A percentile compares a stretch with the other conserved stretches of the same genome.
phyloP scores from a whole-genome alignment of 2,888 invertebrate species.

The Thera obeliscata region DNA sequence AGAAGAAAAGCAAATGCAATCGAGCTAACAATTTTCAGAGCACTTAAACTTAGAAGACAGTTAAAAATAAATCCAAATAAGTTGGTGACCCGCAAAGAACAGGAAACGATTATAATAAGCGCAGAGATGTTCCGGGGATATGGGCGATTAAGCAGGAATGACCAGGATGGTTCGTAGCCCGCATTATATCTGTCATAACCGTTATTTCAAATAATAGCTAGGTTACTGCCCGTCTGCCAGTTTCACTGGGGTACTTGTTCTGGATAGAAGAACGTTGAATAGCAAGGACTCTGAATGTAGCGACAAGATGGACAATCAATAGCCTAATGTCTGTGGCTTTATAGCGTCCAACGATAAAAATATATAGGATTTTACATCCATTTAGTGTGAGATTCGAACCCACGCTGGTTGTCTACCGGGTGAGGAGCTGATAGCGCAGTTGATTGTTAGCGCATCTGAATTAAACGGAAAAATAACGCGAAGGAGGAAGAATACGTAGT shows the following conservation, averaged over 20 bases:
- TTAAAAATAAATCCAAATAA: not conserved
- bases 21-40: not conserved
- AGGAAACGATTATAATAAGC: conserved; percentile 20
- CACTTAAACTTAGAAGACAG: not conserved
- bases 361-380: too few relatives aligned
- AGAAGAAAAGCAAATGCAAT: too few relatives aligned
- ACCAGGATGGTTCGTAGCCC: conserved; percentile 16
- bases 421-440: too few relatives aligned
- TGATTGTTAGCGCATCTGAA: too few relatives aligned
- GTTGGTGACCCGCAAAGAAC: conserved; percentile 1
- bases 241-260: conserved; percentile 9
- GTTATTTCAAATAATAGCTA: conserved; percentile 28
- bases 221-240: conserved; percentile 17
- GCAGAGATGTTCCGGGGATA: conserved; percentile 8
- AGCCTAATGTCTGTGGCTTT: too few relatives aligned
- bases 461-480: too few relatives aligned
- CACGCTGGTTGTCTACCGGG: too few relatives aligned
- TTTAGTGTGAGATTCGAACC: too few relatives aligned
- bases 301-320: too few relatives aligned
- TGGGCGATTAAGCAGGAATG: conserved; percentile 22
- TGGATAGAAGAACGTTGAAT: conserved; percentile 4
- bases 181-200: conserved; percentile 23
- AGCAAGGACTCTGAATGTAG: not conserved
- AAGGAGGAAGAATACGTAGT: too few relatives aligned
- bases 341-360: too few relatives aligned